Evolutionary conservation across 2,113 vertebrate species (phyloP).

Genomic region (Stercorarius parasiticus): DNA sequence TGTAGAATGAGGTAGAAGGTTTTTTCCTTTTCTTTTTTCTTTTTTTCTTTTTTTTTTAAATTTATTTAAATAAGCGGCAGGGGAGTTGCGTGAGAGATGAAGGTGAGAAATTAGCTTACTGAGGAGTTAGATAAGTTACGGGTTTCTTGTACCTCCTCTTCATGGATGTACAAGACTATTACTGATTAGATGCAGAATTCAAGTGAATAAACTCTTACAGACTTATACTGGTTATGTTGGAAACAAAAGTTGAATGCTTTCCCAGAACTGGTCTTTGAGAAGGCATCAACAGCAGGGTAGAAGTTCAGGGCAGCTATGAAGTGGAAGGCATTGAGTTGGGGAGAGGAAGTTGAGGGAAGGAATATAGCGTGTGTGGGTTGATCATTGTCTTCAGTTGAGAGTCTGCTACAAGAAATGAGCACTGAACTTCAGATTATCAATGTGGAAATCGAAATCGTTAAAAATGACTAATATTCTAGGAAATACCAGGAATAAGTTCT

Average conservation of each 20-base stretch:
- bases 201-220: background rate
- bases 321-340: background rate
- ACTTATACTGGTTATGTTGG: background rate
- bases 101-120: background rate
- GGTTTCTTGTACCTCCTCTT: background rate
- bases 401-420: background rate
- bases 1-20: background rate
- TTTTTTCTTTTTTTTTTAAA: background rate
- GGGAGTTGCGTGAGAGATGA: background rate
- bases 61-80: background rate
- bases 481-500: background rate
- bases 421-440: background rate
- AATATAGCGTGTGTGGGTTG: background rate
- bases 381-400: rapidly evolving
- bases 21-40: background rate
- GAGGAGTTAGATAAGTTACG: background rate
- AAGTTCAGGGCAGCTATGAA: background rate
- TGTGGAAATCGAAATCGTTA: background rate
- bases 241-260: background rate
- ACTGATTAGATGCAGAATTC: background rate
- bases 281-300: background rate
- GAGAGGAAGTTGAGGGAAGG: background rate
- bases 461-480: background rate
- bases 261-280: background rate
- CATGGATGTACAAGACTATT: background rate